A percentile compares a stretch with the other conserved stretches of the same genome.
These are phyloP conservation scores for Campoletis sonorensis DNA, from an alignment of 1,140 invertebrate genomes.

Conservation along the genomic window DNA sequence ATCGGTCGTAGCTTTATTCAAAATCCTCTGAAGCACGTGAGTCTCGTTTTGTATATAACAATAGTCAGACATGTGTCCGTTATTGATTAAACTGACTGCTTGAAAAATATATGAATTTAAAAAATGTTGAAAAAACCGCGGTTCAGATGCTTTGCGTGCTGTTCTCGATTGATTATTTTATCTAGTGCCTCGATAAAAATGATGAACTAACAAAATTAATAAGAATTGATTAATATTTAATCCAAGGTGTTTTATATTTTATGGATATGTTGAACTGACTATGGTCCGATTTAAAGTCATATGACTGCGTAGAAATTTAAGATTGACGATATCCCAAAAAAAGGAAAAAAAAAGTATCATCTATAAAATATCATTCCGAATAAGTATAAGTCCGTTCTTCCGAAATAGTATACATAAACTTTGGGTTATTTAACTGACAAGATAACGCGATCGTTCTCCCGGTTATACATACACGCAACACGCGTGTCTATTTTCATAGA, in stretches of 20 bases:
- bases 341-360: no score
- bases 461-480: neutral
- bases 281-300: no score
- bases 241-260: no score
- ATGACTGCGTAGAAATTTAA: no score
- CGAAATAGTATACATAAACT: neutral
- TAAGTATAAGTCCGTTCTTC: neutral
- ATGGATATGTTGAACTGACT: no score
- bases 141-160: neutral
- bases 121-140: neutral
- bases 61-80: conserved; percentile 18
- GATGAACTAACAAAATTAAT: no score
- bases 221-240: no score
- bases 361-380: neutral
- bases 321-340: no score
- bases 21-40: neutral
- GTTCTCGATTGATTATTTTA: no score
- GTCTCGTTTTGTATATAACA: neutral
- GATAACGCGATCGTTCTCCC: conserved; percentile 7
- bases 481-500: conserved; percentile 49
- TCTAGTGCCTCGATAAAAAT: no score
- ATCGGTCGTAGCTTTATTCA: neutral
- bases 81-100: neutral
- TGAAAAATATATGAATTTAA: neutral
- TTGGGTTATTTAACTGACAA: neutral